These are phyloP conservation scores for Caenorhabditis brenneri DNA, from an alignment of 1,140 invertebrate genomes.

Conservation along the genomic window DNA sequence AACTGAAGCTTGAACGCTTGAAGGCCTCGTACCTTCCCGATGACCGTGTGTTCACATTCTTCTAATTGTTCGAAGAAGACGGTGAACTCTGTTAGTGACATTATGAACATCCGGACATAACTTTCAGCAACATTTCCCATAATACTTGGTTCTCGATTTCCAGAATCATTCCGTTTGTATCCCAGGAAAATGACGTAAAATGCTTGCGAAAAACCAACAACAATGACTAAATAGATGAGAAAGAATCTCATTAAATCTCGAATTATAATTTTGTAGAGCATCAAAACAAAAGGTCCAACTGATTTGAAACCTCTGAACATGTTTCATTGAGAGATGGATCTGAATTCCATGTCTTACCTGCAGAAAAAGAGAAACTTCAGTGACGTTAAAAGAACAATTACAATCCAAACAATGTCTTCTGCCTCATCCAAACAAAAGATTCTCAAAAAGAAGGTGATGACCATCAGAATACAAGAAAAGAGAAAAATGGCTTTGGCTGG, in stretches of 20 bases:
- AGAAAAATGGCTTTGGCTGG: conserved; percentile 90
- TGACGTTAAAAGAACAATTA: conserved; percentile 92
- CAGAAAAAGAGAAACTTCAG: conserved; percentile 97
- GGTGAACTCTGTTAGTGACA: conserved; percentile 93
- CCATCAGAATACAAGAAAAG: conserved; percentile 85
- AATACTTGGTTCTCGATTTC: conserved; percentile 61
- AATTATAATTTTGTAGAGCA: conserved; percentile 98
- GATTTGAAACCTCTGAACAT: conserved; percentile 89
- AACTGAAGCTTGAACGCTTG: not conserved
- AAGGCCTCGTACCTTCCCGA: conserved; percentile 79
- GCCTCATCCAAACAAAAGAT: conserved; percentile 81
- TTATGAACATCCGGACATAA: conserved; percentile 94
- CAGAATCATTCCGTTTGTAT: conserved; percentile 75
- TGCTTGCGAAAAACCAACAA: conserved; percentile 96
- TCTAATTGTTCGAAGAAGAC: conserved; percentile 89
- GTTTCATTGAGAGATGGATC: too few relatives aligned
- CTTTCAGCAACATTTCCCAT: conserved; percentile 75
- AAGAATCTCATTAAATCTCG: conserved; percentile 93
- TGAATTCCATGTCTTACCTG: conserved; percentile 78
- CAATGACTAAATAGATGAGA: conserved; percentile 92
- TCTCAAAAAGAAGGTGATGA: conserved; percentile 82
- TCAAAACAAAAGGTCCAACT: conserved; percentile 95
- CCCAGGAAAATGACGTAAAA: conserved; percentile 90
- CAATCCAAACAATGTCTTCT: conserved; percentile 87
- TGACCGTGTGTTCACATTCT: conserved; percentile 83